A percentile compares a stretch with the other conserved stretches of the same genome.
phyloP scores from a whole-genome alignment of 2,888 invertebrate species.

The Callyntrura guangdongensis region DNA sequence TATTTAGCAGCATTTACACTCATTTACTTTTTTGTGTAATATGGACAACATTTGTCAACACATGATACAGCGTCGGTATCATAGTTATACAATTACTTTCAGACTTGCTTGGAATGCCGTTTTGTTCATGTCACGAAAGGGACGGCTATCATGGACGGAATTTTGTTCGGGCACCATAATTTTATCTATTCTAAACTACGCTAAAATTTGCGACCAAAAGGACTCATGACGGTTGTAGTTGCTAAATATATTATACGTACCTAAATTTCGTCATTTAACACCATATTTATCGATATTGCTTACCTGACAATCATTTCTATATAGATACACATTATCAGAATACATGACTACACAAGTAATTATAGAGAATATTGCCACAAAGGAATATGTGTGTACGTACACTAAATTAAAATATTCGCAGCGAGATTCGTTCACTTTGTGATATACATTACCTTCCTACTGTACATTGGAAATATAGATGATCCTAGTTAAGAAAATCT shows the following conservation, averaged over 20 bases:
- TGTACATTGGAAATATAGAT: too few relatives aligned
- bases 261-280: conserved; percentile 28
- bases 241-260: background rate
- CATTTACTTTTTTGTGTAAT: conserved; percentile 19
- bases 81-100: conserved; percentile 34
- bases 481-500: background rate
- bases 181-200: background rate
- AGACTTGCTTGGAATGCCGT: conserved; percentile 60
- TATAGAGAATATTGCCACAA: conserved; percentile 45
- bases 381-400: conserved; percentile 14
- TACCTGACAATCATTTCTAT: background rate
- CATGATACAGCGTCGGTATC: background rate
- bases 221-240: background rate
- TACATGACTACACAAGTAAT: conserved; percentile 56
- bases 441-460: background rate
- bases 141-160: conserved; percentile 55
- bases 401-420: conserved; percentile 15
- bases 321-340: conserved; percentile 27
- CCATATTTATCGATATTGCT: conserved; percentile 10
- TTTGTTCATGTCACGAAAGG: conserved; percentile 30
- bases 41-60: conserved; percentile 25
- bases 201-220: conserved; percentile 38
- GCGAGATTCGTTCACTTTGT: conserved; percentile 63
- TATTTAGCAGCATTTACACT: conserved; percentile 17
- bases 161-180: conserved; percentile 43